Base-by-base conservation (phyloP, 2,888 invertebrate species). In the Anoplius nigerrimus region DNA sequence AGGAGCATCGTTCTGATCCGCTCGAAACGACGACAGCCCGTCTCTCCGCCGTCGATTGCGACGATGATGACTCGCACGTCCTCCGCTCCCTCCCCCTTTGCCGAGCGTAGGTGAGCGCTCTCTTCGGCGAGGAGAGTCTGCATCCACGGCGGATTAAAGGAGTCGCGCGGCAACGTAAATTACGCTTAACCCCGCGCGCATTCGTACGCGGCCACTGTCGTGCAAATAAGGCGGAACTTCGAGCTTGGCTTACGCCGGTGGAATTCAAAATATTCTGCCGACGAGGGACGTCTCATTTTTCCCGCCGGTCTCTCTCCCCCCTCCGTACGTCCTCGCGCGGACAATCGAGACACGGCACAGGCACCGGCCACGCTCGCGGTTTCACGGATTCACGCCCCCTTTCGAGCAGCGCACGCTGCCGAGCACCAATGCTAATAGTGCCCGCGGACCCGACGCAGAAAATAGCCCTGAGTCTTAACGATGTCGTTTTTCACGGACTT, bases 151-250 rank as follows among this genome's bases (percentile, higher is more conserved):
- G 66, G 63, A 70, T 76, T 72, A 72, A 66, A 70, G 67, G 58
- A 59, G 42, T 24, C 69, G 52, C 57, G 53, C 54, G 61, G 48
- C 24, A 58, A 58, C 73, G 73, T 78, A 74, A 77, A 77, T 80
- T 78, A 76, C 64, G 61, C 53, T 72, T 69, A 75, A 77, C 67
- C 71, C 63, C 11, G 54, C 11, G 54, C 64, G 65, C 62, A 56
- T 48, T 61, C 62, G 54, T 68, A 70, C 60, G 62, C 65, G 63
- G 59, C 60, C 53, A 66, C 60, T 69, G 71, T 74, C 76, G 76
- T 71, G 72, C 71, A 74, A 78, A 76, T 78, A 74, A 77, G 76
- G 61, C 62, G 62, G 67, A 58, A 54, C 70, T 66, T 46, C 62
- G 61, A 66, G 58, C 62, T 61, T 52, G 46, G 43, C 54, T 8